Percentiles rank a stretch among this genome's conserved stretches.
Evolutionary conservation across 92 coral and sea anemone genomes (phyloP).

Genomic region (Micromussa lordhowensis): DNA sequence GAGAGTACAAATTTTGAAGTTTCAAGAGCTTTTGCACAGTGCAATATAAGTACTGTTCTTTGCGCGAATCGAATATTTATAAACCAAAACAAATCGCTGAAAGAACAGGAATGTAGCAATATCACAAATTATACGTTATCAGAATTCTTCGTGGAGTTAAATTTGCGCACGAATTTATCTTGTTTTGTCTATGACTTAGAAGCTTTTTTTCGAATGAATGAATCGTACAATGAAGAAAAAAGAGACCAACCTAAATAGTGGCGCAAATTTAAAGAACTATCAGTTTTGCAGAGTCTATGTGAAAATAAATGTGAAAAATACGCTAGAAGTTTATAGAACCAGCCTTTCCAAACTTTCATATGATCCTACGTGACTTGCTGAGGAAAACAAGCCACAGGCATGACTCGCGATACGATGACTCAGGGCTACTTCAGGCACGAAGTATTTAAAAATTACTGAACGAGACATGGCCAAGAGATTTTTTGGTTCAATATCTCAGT

Average conservation of each 20-base stretch:
- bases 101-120: not conserved
- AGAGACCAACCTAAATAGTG: not conserved
- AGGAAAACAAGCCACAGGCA: not conserved
- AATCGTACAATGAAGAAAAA: not conserved
- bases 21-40: not conserved
- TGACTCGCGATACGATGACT: not conserved
- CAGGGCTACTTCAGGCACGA: not conserved
- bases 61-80: not conserved
- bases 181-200: not conserved
- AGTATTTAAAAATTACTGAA: not conserved
- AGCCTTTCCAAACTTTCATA: not conserved
- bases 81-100: not conserved
- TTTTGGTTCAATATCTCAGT: not conserved
- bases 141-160: not conserved
- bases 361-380: constrained; percentile 3
- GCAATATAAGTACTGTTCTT: not conserved
- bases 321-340: not conserved
- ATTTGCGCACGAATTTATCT: not conserved
- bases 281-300: not conserved
- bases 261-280: not conserved
- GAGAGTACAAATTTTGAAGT: not conserved
- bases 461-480: not conserved
- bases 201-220: not conserved
- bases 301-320: not conserved
- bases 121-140: too few species aligned